Evolutionary conservation across 2,888 invertebrate species (phyloP), one percentile per base, ranked within the genome.

Genomic region (Agriotes lineatus): DNA sequence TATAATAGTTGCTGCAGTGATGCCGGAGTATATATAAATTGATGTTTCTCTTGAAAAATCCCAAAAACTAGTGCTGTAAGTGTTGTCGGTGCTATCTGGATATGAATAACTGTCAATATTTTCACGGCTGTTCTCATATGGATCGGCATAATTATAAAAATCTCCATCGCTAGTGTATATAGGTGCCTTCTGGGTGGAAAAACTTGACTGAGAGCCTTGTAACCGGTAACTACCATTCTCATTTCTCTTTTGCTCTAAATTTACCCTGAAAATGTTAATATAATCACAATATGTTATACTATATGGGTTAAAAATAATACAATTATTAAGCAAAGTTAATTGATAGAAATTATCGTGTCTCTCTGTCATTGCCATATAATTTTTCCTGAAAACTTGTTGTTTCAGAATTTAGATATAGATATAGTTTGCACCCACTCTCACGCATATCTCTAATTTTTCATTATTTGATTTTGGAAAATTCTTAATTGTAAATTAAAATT

Each of bases 1-100:
- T 44, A 85, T 79, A 4, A 89, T 85, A 3, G 88, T 85, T 0
- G 85, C 83, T 12, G 86, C 77, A 52, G 88, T 87, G 82, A 89
- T 85, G n/a, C 75, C 84, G 7, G 85, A 79, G 68, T 84, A 84
- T 35, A 84, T 81, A 66, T 80, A 81, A 37, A 83, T 82, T 50
- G 79, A 82, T 0, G 79, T 80, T 61, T 81, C 76, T 59, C 81
- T 72, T 9, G 80, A 77, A 63, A 82, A 82, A 69, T 82, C 75
- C 81, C 82, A 82, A 39, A 56, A 56, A 18, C 33, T 52, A 6
- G 52, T 19, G 16, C 1, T 7, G 14, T 12, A 44, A 18, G 44
- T 44, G 19, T 10, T 44, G 9, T n/a, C n/a, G n/a, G n/a, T n/a
- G 7, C 25, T 25, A 25, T 10, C n/a, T 6, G 14, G n/a, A 39